A percentile compares a stretch with the other conserved stretches of the same genome.
phyloP scores from a whole-genome alignment of 2,797 vertebrate genomes.

The Lagorchestes hirsutus region DNA sequence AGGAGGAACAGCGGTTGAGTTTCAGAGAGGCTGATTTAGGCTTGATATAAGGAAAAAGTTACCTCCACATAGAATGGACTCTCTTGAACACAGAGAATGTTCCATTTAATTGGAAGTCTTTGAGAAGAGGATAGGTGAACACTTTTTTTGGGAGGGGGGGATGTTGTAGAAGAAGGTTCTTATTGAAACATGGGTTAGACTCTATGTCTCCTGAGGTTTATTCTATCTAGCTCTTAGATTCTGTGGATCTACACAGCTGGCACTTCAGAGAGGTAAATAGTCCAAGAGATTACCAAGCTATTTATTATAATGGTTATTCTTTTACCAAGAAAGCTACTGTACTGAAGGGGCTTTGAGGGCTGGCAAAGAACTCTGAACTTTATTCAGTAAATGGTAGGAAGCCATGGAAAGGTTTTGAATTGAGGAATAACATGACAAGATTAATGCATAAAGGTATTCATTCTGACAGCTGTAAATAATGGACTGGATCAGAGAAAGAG shows the following conservation, averaged over 20 bases:
- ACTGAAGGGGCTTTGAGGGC: not conserved
- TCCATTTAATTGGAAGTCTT: not conserved
- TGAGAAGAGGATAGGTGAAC: not conserved
- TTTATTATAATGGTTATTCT: not conserved
- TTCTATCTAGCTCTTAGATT: not conserved
- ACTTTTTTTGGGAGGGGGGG: not conserved
- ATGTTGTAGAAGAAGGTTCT: not conserved
- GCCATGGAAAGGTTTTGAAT: not conserved
- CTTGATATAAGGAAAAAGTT: not conserved
- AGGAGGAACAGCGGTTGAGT: not conserved
- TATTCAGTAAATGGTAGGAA: conserved; percentile 3
- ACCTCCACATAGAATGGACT: not conserved
- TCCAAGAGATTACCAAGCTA: not conserved
- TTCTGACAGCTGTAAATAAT: not conserved
- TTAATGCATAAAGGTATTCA: not conserved
- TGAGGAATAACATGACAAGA: not conserved
- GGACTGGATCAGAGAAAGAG: not conserved
- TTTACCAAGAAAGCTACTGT: not conserved
- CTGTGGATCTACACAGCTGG: not conserved
- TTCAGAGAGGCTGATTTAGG: not conserved
- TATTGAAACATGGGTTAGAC: not conserved
- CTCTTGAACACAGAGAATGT: not conserved
- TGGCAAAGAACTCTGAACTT: conserved; percentile 32
- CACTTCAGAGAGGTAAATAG: not conserved
- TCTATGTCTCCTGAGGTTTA: not conserved